Conservation (phyloP, 2,113 vertebrate species). For the Alligator sinensis region DNA sequence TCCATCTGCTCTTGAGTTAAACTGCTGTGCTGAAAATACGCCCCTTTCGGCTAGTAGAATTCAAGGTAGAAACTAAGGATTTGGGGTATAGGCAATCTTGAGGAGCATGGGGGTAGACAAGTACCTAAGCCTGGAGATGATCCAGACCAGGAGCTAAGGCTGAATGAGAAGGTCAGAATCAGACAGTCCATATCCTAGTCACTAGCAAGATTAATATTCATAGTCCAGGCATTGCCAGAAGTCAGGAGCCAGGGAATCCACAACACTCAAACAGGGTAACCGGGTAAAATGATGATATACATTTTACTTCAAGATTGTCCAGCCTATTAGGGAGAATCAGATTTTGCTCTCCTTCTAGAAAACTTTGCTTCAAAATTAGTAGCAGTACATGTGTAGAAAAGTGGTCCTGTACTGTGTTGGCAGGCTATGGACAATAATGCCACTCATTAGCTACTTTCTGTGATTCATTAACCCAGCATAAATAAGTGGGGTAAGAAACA, state of each 20-base stretch:
- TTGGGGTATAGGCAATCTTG: too few species aligned
- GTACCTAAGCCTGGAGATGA: too few species aligned
- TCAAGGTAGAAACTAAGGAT: not conserved
- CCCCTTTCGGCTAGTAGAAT: not conserved
- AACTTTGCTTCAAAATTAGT: not conserved
- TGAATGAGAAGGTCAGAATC: too few species aligned
- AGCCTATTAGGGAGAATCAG: not conserved
- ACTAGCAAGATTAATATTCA: too few species aligned
- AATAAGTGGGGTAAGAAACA: not conserved
- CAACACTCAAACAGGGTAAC: too few species aligned
- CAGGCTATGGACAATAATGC: conserved; percentile 3
- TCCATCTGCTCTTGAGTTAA: not conserved
- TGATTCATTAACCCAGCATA: not conserved
- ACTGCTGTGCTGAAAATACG: not conserved
- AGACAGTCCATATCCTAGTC: too few species aligned
- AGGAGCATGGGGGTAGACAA: too few species aligned
- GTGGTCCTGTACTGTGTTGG: not conserved
- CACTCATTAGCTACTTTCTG: conserved; percentile 10
- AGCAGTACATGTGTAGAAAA: not conserved
- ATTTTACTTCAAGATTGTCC: accelerated
- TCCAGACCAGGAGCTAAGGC: too few species aligned
- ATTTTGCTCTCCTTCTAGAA: not conserved
- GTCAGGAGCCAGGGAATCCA: too few species aligned
- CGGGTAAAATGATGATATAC: not conserved
- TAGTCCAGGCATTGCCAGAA: too few species aligned